These are phyloP conservation scores for Stratiomys singularior DNA, from an alignment of 2,888 invertebrate genomes.

Conservation along the genomic window DNA sequence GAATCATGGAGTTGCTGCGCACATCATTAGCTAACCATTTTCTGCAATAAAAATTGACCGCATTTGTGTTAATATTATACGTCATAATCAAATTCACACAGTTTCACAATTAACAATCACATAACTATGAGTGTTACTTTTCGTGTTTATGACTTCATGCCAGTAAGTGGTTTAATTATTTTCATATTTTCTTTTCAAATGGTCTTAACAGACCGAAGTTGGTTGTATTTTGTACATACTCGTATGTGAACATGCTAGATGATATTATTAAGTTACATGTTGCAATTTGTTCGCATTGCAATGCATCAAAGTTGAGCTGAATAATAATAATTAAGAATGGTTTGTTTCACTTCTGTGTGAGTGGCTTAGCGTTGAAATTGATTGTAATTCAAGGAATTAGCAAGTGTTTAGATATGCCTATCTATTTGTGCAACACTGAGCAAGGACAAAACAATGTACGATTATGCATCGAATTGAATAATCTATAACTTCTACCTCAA, in stretches of 20 bases:
- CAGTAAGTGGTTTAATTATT: slow-evolving; percentile 44
- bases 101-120: background rate
- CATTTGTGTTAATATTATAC: too few species aligned
- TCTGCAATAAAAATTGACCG: too few species aligned
- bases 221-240: too few species aligned
- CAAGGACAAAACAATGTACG: too few species aligned
- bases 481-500: too few species aligned
- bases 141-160: slow-evolving; percentile 29
- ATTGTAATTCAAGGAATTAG: too few species aligned
- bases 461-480: too few species aligned
- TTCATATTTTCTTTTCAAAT: slow-evolving; percentile 23
- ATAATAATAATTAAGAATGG: background rate
- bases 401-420: too few species aligned
- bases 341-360: background rate
- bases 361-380: background rate
- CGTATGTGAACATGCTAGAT: background rate
- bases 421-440: too few species aligned
- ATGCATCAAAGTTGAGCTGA: background rate
- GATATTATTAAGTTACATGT: background rate
- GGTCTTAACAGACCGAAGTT: background rate
- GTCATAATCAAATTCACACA: background rate
- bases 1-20: too few species aligned
- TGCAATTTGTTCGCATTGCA: background rate
- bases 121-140: background rate
- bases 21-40: too few species aligned